Evolutionary conservation across 2,797 vertebrate species (phyloP), one percentile per base, ranked within the genome.

Genomic region (Sebastes oblongus): DNA sequence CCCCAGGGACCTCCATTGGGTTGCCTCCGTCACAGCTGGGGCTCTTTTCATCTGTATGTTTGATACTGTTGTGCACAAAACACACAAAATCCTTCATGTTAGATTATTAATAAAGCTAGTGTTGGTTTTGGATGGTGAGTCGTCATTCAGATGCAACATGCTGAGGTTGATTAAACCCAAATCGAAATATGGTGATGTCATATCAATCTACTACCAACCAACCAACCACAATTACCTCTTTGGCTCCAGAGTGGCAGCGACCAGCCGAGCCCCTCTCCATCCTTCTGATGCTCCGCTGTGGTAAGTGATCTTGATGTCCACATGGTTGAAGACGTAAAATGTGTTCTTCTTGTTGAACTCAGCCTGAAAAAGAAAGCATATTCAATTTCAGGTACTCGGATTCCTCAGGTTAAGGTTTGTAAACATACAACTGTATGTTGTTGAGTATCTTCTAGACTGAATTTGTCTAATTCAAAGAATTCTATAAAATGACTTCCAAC

Each of bases 291-390:
- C 89, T 54, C 96, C 96, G 0, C 90, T 97, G 85, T 98, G 97
- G 92, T 96, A 98, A n/a, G 89, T 93, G 89, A 99, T 97, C 66
- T 87, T 97, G 84, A 98, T 97, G 78, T 98, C 97, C 84, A 98
- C 93, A 0, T 98, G 97, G 87, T 98, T 99, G 94, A 99, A 98
- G 77, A 98, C 87, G 77, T 98, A 98, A 91, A 94, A 98, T 5
- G 95, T 97, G 90, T 96, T 96, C 89, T 94, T 97, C 93, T 96
- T 97, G 91, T 97, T 97, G 91, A 98, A 98, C 71, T 97, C 96
- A 3, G 95, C 77, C 97, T 99, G 91, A 52, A 94, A 95, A 80
- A 54, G 14, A 36, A 46, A 12, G 14, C 42, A 90, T 22, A 6
- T 54, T 52, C 0, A 52, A 30, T n/a, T 13, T 36, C 20, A 56